These are phyloP conservation scores for Alces alces DNA, from an alignment of 2,113 vertebrate genomes.

Conservation along the genomic window DNA sequence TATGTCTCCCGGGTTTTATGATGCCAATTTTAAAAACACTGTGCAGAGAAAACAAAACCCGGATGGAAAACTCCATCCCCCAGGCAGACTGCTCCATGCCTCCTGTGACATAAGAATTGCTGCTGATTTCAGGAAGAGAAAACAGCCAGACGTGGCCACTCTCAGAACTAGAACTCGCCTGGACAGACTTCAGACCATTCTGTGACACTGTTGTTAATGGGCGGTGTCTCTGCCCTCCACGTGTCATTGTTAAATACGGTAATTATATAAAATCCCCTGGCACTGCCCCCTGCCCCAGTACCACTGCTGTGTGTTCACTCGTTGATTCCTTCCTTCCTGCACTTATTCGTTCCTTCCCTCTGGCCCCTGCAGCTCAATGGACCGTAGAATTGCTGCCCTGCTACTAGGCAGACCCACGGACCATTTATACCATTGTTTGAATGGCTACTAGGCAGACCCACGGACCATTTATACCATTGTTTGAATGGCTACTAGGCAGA, in stretches of 20 bases:
- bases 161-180: not conserved
- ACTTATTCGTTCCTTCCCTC: not conserved
- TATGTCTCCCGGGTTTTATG: not conserved
- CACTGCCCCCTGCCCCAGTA: accelerated
- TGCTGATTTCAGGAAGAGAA: not conserved
- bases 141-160: not conserved
- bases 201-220: not conserved
- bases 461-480: not conserved
- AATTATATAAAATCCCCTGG: not conserved
- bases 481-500: no score
- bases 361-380: not conserved
- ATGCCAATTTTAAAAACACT: not conserved
- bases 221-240: not conserved
- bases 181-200: not conserved
- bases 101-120: accelerated
- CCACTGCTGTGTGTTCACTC: not conserved
- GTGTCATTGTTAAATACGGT: accelerated
- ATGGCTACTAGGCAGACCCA: not conserved
- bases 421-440: not conserved
- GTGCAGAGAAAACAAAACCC: not conserved
- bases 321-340: not conserved
- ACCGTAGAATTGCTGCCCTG: not conserved
- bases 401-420: not conserved
- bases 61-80: not conserved
- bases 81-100: not conserved